Base-by-base conservation (phyloP, 2,888 invertebrate genomes). In the Schizaphis graminum region DNA sequence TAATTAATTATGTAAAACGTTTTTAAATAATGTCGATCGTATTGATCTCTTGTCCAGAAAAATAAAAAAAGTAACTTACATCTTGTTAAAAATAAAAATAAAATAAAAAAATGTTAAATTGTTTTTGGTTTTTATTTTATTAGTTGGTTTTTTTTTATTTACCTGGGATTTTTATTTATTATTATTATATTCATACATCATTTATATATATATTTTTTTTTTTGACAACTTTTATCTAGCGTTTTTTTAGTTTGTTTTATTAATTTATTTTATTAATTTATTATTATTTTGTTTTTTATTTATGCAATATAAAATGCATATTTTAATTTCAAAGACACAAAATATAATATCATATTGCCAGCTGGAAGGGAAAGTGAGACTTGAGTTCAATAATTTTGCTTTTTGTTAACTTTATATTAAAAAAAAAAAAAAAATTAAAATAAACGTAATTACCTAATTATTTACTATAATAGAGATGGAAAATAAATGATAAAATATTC, bases 371-470 rank as follows among this genome's bases (percentile, higher is more conserved):
- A 94, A 94, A 90, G 90, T 90, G 94, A 94, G 85, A 90, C 85
- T 90, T 94, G 94, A 94, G 89, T 93, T 94, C 94, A 94, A 94
- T 90, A 47, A 94, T 91, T 94, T 91, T 94, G 90, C 94, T 91
- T 93, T 94, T 94, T 61, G 86, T 94, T 93, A 84, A 93, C 84
- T 84, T 91, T 61, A 86, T 86, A 90, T 61, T 88, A 47, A 35
- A 84, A 49, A 24, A 84, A 77, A n/a, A n/a, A 89, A 41, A 67
- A 53, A 77, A 93, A 53, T 89, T 89, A 85, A 61, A 61, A 85
- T 85, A 61, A 86, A 94, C 89, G 26, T 90, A 90, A 94, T 85
- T 85, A 67, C 67, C 67, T 67, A 91, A 94, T 90, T 94, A 90
- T 90, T 94, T 86, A 94, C 57, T 90, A 90, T 91, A 90, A 92